A percentile compares a stretch with the other conserved stretches of the same genome.
Conservation (phyloP, 2,888 invertebrate genomes). For the Philereme vetulata region DNA sequence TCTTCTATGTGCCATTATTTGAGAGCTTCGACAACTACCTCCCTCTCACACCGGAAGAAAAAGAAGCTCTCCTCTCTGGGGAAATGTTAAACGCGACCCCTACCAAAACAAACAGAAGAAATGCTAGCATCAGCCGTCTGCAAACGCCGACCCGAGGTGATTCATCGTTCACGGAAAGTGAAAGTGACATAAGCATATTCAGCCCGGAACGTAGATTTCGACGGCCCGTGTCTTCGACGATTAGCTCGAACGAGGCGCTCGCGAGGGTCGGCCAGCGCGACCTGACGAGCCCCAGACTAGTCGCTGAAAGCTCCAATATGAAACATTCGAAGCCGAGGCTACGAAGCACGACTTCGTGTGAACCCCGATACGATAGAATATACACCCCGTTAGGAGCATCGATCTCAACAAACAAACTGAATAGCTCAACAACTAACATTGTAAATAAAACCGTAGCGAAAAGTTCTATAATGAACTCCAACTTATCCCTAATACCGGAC, state of each 20-base stretch:
- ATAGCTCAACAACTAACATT: slow-evolving; percentile 67
- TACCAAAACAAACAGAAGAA: slow-evolving; percentile 62
- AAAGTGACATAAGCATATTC: slow-evolving; percentile 72
- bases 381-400: slow-evolving; percentile 71
- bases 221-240: slow-evolving; percentile 72
- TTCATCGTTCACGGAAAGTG: slow-evolving; percentile 75
- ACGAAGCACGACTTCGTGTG: slow-evolving; percentile 74
- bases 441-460: slow-evolving; percentile 61
- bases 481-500: slow-evolving; percentile 75
- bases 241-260: slow-evolving; percentile 75
- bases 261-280: slow-evolving; percentile 70
- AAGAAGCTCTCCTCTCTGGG: slow-evolving; percentile 73
- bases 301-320: slow-evolving; percentile 63
- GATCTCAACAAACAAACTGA: slow-evolving; percentile 69
- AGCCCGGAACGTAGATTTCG: slow-evolving; percentile 70
- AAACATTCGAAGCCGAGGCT: slow-evolving; percentile 69
- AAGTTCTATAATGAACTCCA: slow-evolving; percentile 70
- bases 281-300: slow-evolving; percentile 69
- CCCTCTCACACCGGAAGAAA: slow-evolving; percentile 78
- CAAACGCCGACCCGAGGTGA: slow-evolving; percentile 63
- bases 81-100: slow-evolving; percentile 54
- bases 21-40: slow-evolving; percentile 84
- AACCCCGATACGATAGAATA: slow-evolving; percentile 76
- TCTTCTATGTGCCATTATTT: slow-evolving; percentile 89
- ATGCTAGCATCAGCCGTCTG: slow-evolving; percentile 59